phyloP scores from a whole-genome alignment of 2,888 invertebrate species.

The Orthosia gothica region DNA sequence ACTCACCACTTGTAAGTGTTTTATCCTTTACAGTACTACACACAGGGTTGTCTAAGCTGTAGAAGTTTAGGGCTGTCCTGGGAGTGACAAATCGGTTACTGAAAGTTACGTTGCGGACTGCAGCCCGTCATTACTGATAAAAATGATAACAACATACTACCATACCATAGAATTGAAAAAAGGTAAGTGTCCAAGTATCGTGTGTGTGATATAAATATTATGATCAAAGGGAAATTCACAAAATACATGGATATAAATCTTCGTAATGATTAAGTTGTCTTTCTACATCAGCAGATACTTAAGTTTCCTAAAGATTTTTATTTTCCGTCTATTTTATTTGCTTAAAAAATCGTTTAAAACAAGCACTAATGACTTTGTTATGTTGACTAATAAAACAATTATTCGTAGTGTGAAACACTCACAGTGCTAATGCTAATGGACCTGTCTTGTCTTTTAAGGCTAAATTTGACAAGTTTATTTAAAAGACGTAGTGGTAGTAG shows the following conservation, averaged over 20 bases:
- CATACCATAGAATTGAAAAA: too few species aligned
- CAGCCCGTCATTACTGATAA: neutral
- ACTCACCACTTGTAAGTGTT: conserved; percentile 32
- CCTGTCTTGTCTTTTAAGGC: neutral
- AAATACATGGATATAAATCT: neutral
- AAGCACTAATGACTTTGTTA: neutral
- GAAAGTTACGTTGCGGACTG: neutral
- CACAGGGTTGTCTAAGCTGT: neutral
- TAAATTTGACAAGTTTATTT: neutral
- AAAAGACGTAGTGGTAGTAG: neutral
- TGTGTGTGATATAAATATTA: neutral
- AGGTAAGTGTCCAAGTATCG: too few species aligned
- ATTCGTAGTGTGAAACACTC: neutral
- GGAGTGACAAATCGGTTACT: neutral
- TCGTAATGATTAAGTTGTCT: too few species aligned
- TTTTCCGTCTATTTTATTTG: neutral
- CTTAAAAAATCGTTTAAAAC: neutral
- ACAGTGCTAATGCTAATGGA: neutral
- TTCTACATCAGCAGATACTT: neutral
- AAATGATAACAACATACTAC: neutral
- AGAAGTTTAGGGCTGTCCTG: neutral
- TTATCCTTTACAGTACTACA: conserved; percentile 17
- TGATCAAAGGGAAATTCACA: neutral
- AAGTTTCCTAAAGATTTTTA: neutral
- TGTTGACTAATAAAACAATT: conserved; percentile 4